A percentile compares a stretch with the other conserved stretches of the same genome.
Evolutionary conservation across 2,888 invertebrate species (phyloP).

Genomic region (Rosalia funebris): DNA sequence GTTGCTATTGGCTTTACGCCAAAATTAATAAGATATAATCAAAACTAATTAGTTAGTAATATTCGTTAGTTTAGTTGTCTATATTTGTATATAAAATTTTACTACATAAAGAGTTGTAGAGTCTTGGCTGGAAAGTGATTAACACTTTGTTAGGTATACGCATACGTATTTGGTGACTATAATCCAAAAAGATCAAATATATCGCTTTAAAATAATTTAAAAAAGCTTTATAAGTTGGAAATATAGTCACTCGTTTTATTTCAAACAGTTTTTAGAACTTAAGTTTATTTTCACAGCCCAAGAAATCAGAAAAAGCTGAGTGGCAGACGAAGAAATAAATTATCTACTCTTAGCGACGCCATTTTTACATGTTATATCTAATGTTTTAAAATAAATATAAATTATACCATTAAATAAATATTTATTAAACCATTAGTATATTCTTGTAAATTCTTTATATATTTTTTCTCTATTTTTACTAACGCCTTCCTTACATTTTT

Average conservation of each 20-base stretch:
- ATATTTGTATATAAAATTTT: too few relatives aligned
- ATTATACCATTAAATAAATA: conserved; percentile 38
- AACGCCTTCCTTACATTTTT: conserved; percentile 20
- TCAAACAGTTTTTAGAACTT: conserved; percentile 21
- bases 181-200: background rate
- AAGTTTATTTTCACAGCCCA: conserved; percentile 71
- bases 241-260: conserved; percentile 7
- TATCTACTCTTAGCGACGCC: conserved; percentile 22
- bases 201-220: background rate
- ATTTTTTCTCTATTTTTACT: conserved; percentile 27
- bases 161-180: conserved; percentile 13
- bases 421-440: conserved; percentile 41
- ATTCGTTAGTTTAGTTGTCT: too few relatives aligned
- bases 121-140: background rate
- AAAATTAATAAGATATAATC: too few relatives aligned
- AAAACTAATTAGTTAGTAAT: too few relatives aligned
- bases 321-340: conserved; percentile 62
- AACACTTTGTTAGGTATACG: background rate
- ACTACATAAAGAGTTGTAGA: too few relatives aligned
- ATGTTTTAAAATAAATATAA: conserved; percentile 35
- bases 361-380: conserved; percentile 34
- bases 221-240: background rate
- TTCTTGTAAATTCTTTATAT: conserved; percentile 32
- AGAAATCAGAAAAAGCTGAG: conserved; percentile 75
- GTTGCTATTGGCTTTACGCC: too few relatives aligned